phyloP scores from a whole-genome alignment of 2,113 vertebrate species.

The Stercorarius parasiticus region DNA sequence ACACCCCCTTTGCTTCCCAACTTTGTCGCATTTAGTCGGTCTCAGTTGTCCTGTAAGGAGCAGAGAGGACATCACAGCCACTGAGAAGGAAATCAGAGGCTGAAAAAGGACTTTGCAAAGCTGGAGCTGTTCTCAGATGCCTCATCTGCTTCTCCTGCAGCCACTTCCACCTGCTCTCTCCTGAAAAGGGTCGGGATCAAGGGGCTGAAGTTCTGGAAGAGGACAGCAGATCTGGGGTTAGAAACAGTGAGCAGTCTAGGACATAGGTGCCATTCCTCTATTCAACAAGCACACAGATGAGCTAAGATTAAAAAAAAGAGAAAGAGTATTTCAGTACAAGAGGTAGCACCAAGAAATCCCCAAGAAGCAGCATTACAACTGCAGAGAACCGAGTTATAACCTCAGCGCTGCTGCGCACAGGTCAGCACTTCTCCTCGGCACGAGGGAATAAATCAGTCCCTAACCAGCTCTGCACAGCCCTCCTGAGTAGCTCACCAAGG shows the following conservation, averaged over 20 bases:
- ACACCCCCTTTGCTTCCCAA: background rate
- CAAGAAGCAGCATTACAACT: background rate
- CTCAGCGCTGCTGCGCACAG: background rate
- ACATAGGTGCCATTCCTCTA: background rate
- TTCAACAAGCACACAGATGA: background rate
- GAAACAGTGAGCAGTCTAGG: background rate
- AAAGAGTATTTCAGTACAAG: background rate
- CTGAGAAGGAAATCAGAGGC: background rate
- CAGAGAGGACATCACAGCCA: background rate
- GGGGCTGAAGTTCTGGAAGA: background rate
- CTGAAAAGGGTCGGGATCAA: background rate
- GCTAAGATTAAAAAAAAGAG: background rate
- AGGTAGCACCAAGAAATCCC: background rate
- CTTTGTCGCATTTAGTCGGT: background rate
- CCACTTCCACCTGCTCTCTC: background rate
- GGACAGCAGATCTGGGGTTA: background rate
- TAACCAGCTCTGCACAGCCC: background rate
- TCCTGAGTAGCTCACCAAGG: background rate
- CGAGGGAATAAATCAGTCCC: background rate
- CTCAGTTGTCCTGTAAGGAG: background rate
- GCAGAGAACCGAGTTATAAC: background rate
- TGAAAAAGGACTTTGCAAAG: background rate
- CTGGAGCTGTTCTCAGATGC: background rate
- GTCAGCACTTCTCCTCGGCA: background rate
- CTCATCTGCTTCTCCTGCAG: background rate